Evolutionary conservation across 2,888 invertebrate genomes (phyloP).

Genomic region (Creontiades dilutus): DNA sequence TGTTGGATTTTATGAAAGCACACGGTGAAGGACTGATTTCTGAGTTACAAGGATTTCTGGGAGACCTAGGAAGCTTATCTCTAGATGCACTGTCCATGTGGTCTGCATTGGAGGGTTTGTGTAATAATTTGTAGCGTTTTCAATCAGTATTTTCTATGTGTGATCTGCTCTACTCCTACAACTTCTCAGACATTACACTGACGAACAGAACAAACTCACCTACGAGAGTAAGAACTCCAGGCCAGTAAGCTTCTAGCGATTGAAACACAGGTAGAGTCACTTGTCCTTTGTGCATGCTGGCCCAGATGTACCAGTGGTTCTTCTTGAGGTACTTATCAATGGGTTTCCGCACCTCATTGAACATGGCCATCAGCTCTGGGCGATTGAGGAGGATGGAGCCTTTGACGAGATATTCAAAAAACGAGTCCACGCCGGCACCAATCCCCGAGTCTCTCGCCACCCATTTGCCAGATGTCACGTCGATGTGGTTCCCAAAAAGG

Average conservation of each 20-base stretch:
- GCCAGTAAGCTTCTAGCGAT: slow-evolving; percentile 99
- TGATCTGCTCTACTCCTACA: no score
- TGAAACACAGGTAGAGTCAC: slow-evolving; percentile 98
- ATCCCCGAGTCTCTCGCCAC: slow-evolving; percentile 99
- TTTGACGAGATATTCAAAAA: slow-evolving; percentile 98
- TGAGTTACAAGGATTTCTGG: no score
- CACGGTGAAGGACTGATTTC: no score
- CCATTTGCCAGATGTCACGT: slow-evolving; percentile 96
- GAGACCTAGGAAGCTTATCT: no score
- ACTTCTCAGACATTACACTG: no score
- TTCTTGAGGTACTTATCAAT: slow-evolving; percentile 93
- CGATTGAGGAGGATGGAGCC: slow-evolving; percentile 91
- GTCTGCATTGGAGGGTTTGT: no score
- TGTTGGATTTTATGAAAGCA: no score
- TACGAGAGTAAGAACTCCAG: slow-evolving; percentile 92
- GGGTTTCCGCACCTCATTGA: slow-evolving; percentile 86
- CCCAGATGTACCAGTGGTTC: slow-evolving; percentile 99
- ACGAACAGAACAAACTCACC: slow-evolving; percentile 79
- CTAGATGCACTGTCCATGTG: no score
- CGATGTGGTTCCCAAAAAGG: slow-evolving; percentile 97
- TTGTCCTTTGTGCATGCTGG: slow-evolving; percentile 97
- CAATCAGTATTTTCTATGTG: no score
- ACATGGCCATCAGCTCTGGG: slow-evolving; percentile 95
- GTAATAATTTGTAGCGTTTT: no score
- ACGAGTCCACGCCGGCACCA: slow-evolving; percentile 97